phyloP scores from a whole-genome alignment of 2,888 invertebrate species.

The Apotomis turbidana region DNA sequence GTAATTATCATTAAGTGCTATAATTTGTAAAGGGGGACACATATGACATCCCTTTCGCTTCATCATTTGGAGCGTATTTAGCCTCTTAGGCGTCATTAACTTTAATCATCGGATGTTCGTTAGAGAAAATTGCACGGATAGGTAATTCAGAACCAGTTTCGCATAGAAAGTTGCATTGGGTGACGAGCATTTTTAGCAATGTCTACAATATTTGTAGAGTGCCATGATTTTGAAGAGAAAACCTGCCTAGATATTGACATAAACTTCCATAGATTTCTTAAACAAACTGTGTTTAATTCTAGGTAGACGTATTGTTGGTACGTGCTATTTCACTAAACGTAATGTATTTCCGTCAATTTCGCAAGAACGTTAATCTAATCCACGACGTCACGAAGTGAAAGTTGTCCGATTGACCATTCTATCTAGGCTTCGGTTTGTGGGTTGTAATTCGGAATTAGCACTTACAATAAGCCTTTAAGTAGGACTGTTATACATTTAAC shows the following conservation, averaged over 20 bases:
- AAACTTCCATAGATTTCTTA: not conserved
- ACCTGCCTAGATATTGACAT: too few species aligned
- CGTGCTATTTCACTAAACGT: slow-evolving; percentile 10
- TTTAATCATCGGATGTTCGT: slow-evolving; percentile 23
- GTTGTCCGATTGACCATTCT: slow-evolving; percentile 19
- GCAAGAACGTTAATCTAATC: slow-evolving; percentile 20
- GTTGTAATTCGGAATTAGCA: slow-evolving; percentile 14
- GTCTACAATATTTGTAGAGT: not conserved
- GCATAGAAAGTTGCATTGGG: slow-evolving; percentile 24
- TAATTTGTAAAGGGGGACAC: slow-evolving; percentile 2
- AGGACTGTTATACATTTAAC: not conserved
- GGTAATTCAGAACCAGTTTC: slow-evolving; percentile 20
- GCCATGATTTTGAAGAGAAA: not conserved
- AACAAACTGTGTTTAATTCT: not conserved
- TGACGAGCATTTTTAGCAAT: slow-evolving; percentile 16
- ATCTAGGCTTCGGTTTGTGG: slow-evolving; percentile 22
- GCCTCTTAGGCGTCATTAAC: not conserved
- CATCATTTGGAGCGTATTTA: slow-evolving; percentile 7
- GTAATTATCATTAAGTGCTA: not conserved
- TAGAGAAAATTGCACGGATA: slow-evolving; percentile 28
- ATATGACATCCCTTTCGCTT: slow-evolving; percentile 1
- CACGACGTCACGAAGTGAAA: slow-evolving; percentile 28
- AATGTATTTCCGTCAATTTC: slow-evolving; percentile 24
- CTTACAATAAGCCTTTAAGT: slow-evolving; percentile 1
- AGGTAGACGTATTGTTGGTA: not conserved